Evolutionary conservation across 2,888 invertebrate genomes (phyloP), one percentile per base, ranked within the genome.

Genomic region (Colletes collaris): DNA sequence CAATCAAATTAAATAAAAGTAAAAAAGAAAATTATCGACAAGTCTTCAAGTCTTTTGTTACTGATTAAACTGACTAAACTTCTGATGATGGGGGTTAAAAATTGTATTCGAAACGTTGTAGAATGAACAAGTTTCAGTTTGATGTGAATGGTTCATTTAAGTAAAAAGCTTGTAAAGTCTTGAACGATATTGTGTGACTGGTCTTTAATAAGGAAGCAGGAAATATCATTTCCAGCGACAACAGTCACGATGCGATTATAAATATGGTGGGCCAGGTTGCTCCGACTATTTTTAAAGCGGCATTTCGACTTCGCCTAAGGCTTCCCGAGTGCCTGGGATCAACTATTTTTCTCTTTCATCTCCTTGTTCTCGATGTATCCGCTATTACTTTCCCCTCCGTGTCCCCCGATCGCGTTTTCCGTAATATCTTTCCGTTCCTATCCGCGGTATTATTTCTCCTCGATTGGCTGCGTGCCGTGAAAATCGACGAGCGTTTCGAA

Each of bases 401-500:
- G 1, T 55, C 27, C 13, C 27, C 13, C 66, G 35, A 37, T 37
- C 65, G 35, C 27, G 35, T 65, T 65, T 44, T 62, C 62, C 13
- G 55, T 60, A 66, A 65, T 75, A 74, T 71, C 70, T 70, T 62
- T 71, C 75, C 4, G 62, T 46, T 68, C 44, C 56, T 55, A 58
- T 70, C 64, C 13, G 53, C 49, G 60, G 56, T 50, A 65, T 74
- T 75, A 67, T 69, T 59, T 69, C 71, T 60, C 59, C 59, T 60
- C 56, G 60, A 58, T 70, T 81, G 84, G 76, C 84, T 78, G 44
- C 71, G 40, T 81, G 83, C 64, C 70, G 68, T 78, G 75, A 72
- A 75, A 67, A 74, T 69, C n/a, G 80, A 58, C 69, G 63, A 77
- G 75, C 64, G 59, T 67, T 76, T 68, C 67, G 81, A 74, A 59